These are phyloP conservation scores for Sphaeridia pumilis DNA, from an alignment of 2,888 invertebrate species.

Conservation along the genomic window DNA sequence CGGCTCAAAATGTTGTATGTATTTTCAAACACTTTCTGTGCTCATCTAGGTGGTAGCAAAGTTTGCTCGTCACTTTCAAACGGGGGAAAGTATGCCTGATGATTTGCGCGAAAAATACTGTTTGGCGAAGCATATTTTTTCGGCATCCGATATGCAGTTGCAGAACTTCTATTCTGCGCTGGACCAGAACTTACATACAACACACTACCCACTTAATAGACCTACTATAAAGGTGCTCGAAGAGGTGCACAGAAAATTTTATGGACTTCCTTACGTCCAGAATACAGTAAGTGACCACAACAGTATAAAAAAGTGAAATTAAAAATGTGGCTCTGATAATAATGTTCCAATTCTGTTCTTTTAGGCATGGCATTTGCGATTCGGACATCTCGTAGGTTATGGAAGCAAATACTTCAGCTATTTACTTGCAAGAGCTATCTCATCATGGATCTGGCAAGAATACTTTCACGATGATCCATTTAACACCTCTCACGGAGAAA, in stretches of 20 bases:
- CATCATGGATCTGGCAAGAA: conserved; percentile 83
- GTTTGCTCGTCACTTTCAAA: conserved; percentile 85
- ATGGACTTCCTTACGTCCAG: conserved; percentile 71
- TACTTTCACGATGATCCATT: conserved; percentile 71
- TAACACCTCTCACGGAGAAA: conserved; percentile 61
- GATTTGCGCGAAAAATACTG: conserved; percentile 67
- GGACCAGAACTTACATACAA: conserved; percentile 75
- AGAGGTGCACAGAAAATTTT: conserved; percentile 67
- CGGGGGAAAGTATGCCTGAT: conserved; percentile 69
- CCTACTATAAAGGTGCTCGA: conserved; percentile 62
- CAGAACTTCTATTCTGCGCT: conserved; percentile 87
- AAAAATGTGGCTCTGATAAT: not conserved
- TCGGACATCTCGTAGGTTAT: conserved; percentile 93
- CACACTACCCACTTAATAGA: conserved; percentile 44
- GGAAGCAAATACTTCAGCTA: conserved; percentile 99
- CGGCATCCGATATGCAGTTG: conserved; percentile 75
- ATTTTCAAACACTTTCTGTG: no score
- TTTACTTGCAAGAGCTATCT: conserved; percentile 82
- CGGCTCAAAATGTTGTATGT: no score
- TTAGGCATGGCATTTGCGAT: conserved; percentile 87
- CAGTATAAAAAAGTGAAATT: not conserved
- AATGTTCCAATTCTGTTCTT: conserved; percentile 34
- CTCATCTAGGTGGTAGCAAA: conserved; percentile 63
- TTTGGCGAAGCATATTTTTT: conserved; percentile 73
- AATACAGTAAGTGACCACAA: conserved; percentile 54